A percentile compares a stretch with the other conserved stretches of the same genome.
These are phyloP conservation scores for Gorsachius magnificus DNA, from an alignment of 2,797 vertebrate genomes.

Conservation along the genomic window DNA sequence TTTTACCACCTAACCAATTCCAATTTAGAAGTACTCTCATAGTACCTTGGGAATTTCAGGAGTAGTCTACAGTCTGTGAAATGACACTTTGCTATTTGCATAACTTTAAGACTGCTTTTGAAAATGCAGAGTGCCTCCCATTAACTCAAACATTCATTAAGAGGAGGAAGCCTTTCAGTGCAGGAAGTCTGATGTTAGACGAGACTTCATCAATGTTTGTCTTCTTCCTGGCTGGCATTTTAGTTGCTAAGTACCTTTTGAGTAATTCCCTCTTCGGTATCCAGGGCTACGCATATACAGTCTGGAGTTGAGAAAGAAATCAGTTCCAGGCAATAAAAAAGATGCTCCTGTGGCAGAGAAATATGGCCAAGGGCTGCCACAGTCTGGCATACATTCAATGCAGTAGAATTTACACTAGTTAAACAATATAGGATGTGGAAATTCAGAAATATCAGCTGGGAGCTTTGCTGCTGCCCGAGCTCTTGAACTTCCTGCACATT, in stretches of 20 bases:
- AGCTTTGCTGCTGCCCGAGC: background rate
- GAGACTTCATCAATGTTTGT: background rate
- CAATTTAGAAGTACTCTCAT: background rate
- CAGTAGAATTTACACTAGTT: background rate
- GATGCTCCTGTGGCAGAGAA: background rate
- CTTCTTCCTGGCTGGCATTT: background rate
- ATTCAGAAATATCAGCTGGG: background rate
- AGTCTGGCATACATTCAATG: background rate
- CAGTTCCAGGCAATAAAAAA: background rate
- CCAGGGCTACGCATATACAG: background rate
- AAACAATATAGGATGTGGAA: background rate
- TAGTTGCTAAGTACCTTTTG: background rate
- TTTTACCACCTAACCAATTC: background rate
- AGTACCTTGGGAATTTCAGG: background rate
- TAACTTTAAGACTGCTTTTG: background rate
- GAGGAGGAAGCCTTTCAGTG: background rate
- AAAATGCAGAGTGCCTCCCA: background rate
- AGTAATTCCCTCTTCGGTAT: background rate
- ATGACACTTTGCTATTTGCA: background rate
- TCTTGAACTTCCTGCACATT: background rate
- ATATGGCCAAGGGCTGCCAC: background rate
- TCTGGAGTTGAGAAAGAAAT: background rate
- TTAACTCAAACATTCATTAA: background rate
- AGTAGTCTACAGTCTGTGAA: background rate
- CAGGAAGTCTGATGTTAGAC: background rate